Percentiles rank a stretch among this genome's conserved stretches.
phyloP scores from a whole-genome alignment of 2,113 vertebrate species.

The Cyprinus carpio region DNA sequence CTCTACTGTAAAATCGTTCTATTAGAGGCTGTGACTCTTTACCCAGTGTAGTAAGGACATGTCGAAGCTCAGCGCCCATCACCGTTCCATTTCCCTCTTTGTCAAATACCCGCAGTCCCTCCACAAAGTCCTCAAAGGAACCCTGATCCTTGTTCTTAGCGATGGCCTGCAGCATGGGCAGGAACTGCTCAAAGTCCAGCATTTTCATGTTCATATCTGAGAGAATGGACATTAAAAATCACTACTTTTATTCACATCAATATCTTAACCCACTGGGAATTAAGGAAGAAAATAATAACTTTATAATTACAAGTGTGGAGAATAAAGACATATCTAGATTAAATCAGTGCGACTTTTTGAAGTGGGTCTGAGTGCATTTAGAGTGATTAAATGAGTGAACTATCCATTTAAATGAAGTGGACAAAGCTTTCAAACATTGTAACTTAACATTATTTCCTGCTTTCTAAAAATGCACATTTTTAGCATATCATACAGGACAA shows the following conservation, averaged over 20 bases:
- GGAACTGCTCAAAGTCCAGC: conserved; percentile 93
- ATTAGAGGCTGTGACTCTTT: conserved; percentile 41
- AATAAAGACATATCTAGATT: neutral
- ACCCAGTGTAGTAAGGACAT: conserved; percentile 92
- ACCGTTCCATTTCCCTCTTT: conserved; percentile 95
- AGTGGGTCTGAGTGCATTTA: conserved; percentile 8
- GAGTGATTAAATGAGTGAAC: neutral
- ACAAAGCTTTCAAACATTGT: neutral
- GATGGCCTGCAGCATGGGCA: conserved; percentile 94
- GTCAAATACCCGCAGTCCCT: conserved; percentile 93
- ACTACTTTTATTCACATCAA: neutral
- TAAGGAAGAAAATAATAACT: neutral
- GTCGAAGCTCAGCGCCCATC: conserved; percentile 74
- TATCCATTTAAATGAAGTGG: neutral
- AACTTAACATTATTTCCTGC: neutral
- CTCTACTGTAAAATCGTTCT: neutral
- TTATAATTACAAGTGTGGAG: neutral
- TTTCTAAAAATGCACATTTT: neutral
- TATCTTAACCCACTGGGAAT: neutral
- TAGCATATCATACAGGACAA: neutral
- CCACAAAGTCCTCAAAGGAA: conserved; percentile 91
- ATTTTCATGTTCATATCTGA: conserved; percentile 91
- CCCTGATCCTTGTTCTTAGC: conserved; percentile 97
- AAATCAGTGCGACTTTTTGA: neutral
- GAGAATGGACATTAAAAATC: neutral